Evolutionary conservation across 2,797 vertebrate species (phyloP).

Genomic region (Sorex maritimensis): DNA sequence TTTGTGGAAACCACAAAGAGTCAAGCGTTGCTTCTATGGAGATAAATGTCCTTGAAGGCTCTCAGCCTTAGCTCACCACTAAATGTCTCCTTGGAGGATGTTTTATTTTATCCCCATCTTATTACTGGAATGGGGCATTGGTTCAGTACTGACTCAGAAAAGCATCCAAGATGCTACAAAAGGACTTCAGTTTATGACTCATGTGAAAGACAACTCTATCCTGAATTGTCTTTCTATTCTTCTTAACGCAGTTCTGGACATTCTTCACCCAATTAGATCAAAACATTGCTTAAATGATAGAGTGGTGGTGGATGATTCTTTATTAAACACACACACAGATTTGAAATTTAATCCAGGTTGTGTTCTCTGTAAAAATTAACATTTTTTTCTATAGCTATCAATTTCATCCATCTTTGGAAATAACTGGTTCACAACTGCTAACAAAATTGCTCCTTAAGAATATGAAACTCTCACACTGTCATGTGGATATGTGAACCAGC

Average conservation of each 20-base stretch:
- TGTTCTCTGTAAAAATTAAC: constrained; percentile 22
- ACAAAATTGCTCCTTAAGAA: background rate
- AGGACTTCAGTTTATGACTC: constrained; percentile 80
- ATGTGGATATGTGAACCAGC: background rate
- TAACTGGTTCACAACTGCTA: background rate
- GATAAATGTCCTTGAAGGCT: constrained; percentile 91
- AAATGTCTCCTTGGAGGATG: constrained; percentile 89
- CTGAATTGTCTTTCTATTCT: constrained; percentile 33
- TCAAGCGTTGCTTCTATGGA: constrained; percentile 91
- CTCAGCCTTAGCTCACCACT: constrained; percentile 89
- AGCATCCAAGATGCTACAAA: constrained; percentile 53
- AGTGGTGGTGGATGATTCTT: background rate
- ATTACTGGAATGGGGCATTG: constrained; percentile 85
- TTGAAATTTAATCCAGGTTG: constrained; percentile 23
- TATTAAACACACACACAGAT: background rate
- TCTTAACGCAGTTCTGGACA: background rate
- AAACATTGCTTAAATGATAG: background rate
- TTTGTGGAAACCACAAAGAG: constrained; percentile 92
- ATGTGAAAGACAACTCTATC: constrained; percentile 58
- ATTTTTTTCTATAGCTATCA: background rate
- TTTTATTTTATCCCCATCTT: constrained; percentile 88
- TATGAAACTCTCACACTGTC: background rate
- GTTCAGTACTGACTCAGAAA: constrained; percentile 83
- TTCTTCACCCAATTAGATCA: constrained; percentile 27
- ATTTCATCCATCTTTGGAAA: background rate